Evolutionary conservation across 2,797 vertebrate genomes (phyloP).

Genomic region (Apogon hyalosoma): DNA sequence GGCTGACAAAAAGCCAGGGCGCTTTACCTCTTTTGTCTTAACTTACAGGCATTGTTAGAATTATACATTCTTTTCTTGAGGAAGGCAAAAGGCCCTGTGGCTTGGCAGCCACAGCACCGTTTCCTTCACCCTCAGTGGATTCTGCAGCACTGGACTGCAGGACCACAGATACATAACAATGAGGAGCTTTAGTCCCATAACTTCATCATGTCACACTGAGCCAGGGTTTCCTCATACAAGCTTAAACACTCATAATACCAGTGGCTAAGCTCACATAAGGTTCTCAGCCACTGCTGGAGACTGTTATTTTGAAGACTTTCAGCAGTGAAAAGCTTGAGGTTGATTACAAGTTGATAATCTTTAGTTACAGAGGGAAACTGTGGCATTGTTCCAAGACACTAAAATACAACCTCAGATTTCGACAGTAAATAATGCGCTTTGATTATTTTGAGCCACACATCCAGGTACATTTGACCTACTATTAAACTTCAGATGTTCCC

Average conservation of each 20-base stretch:
- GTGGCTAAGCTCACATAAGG: constrained; percentile 32
- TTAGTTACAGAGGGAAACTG: constrained; percentile 2
- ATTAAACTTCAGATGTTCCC: no score
- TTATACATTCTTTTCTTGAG: constrained; percentile 36
- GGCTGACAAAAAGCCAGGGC: constrained; percentile 42
- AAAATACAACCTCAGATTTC: not conserved
- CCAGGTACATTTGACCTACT: not conserved
- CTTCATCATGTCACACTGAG: constrained; percentile 67
- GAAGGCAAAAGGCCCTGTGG: constrained; percentile 45
- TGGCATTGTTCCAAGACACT: not conserved
- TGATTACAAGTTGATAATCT: constrained; percentile 20
- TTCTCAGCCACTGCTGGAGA: constrained; percentile 36
- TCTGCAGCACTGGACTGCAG: constrained; percentile 51
- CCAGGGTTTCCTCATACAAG: constrained; percentile 61
- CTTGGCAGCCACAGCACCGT: constrained; percentile 42
- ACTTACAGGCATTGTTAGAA: constrained; percentile 62
- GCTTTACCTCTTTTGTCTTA: constrained; percentile 53
- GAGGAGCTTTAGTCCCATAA: constrained; percentile 67
- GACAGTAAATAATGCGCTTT: constrained; percentile 33
- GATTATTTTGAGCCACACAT: constrained; percentile 33
- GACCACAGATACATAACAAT: constrained; percentile 73
- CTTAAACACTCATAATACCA: constrained; percentile 49
- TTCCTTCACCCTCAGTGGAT: constrained; percentile 39
- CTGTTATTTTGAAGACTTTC: constrained; percentile 5
- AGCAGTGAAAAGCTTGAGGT: constrained; percentile 9